A percentile compares a stretch with the other conserved stretches of the same genome.
These are phyloP conservation scores for Tenthredo amoena DNA, from an alignment of 2,888 invertebrate species.

Conservation along the genomic window DNA sequence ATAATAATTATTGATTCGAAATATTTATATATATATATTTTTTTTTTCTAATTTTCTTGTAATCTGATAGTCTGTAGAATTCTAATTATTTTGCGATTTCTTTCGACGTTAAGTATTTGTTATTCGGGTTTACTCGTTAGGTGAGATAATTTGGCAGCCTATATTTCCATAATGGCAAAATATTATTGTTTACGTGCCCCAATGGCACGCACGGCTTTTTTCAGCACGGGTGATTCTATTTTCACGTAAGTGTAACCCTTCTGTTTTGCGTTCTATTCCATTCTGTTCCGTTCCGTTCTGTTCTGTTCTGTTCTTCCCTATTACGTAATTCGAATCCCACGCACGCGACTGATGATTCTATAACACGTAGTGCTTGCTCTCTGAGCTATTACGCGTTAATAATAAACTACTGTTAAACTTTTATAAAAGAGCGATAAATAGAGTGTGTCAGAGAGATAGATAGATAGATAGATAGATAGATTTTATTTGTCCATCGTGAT, in stretches of 20 bases:
- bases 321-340: not conserved
- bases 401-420: not conserved
- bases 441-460: not conserved
- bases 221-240: conserved; percentile 17
- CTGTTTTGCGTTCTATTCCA: not conserved
- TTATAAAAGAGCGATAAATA: not conserved
- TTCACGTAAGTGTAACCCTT: conserved; percentile 14
- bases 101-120: too few relatives aligned
- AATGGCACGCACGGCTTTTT: not conserved
- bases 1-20: not conserved
- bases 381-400: not conserved
- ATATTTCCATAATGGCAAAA: not conserved
- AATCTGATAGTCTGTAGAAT: too few relatives aligned
- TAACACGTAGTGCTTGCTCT: not conserved
- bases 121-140: too few relatives aligned
- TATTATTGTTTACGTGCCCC: not conserved
- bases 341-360: not conserved
- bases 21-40: not conserved
- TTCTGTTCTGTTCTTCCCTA: not conserved
- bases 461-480: not conserved
- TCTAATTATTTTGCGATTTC: too few relatives aligned
- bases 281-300: not conserved
- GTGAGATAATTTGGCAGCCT: not conserved
- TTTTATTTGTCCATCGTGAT: not conserved
- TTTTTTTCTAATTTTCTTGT: not conserved